Conservation (phyloP, 2,113 vertebrate species). For the Catharus bicknelli region DNA sequence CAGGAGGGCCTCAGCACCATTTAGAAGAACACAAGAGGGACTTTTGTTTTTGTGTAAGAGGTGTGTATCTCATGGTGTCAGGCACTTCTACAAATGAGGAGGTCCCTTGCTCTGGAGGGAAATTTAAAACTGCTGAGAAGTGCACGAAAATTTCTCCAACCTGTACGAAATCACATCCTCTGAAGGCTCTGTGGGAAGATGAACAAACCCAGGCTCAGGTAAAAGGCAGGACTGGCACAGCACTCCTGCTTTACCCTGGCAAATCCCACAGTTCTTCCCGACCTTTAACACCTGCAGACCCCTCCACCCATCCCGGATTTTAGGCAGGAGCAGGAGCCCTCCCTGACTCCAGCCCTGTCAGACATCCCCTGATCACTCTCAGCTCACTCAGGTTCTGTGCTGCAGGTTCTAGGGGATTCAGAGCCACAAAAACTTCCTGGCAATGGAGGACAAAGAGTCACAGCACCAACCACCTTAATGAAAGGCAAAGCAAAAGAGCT, state of each 20-base stretch:
- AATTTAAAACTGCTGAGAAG: background rate
- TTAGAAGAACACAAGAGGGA: background rate
- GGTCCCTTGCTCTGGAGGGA: background rate
- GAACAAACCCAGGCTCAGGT: background rate
- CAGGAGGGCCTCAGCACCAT: background rate
- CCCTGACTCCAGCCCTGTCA: background rate
- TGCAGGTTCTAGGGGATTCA: background rate
- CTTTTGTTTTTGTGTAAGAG: background rate
- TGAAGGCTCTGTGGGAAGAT: background rate
- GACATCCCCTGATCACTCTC: background rate
- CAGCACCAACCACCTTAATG: background rate
- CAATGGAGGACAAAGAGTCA: background rate
- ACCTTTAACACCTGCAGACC: background rate
- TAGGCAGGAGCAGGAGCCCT: background rate
- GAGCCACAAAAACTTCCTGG: conserved; percentile 22
- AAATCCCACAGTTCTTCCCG: background rate
- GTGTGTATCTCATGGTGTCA: background rate
- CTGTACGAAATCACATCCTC: background rate
- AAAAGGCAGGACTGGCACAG: background rate
- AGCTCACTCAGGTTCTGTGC: background rate
- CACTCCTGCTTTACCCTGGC: background rate
- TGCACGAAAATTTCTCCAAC: background rate
- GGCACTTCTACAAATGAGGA: background rate
- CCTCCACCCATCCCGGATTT: rapidly evolving
- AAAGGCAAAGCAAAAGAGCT: conserved; percentile 17